Conservation (phyloP, 2,888 invertebrate species). For the Nezara viridula region DNA sequence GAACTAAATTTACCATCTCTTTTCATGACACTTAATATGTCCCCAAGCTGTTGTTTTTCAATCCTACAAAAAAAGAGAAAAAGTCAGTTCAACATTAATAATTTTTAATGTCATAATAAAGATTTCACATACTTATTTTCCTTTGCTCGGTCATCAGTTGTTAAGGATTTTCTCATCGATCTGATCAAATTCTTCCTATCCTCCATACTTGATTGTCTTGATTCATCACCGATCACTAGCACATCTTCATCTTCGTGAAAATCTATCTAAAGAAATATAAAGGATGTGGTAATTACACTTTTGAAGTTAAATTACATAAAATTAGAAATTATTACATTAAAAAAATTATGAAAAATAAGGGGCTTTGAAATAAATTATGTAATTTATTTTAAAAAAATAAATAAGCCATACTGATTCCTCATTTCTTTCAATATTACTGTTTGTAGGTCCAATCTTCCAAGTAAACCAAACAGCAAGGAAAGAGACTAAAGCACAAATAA, state of each 20-base stretch:
- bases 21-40: slow-evolving; percentile 54
- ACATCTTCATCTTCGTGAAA: not conserved
- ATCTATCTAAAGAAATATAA: slow-evolving; percentile 28
- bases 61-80: slow-evolving; percentile 43
- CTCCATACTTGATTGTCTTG: not conserved
- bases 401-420: slow-evolving; percentile 27
- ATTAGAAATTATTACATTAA: not conserved
- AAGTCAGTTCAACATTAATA: not conserved
- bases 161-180: slow-evolving; percentile 7
- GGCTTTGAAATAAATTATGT: not conserved
- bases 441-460: slow-evolving; percentile 37
- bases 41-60: slow-evolving; percentile 54
- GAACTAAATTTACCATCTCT: slow-evolving; percentile 47
- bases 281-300: not conserved
- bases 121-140: slow-evolving; percentile 50
- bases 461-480: slow-evolving; percentile 54
- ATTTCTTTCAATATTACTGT: not conserved
- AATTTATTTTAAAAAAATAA: not conserved
- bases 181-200: slow-evolving; percentile 17
- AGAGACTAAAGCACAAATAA: slow-evolving; percentile 52
- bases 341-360: not conserved
- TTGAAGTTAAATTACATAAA: not conserved
- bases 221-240: not conserved
- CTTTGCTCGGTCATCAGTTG: slow-evolving; percentile 32
- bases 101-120: not conserved